Conservation (phyloP, 2,888 invertebrate species). For the Scelioninae gen. 2 region DNA sequence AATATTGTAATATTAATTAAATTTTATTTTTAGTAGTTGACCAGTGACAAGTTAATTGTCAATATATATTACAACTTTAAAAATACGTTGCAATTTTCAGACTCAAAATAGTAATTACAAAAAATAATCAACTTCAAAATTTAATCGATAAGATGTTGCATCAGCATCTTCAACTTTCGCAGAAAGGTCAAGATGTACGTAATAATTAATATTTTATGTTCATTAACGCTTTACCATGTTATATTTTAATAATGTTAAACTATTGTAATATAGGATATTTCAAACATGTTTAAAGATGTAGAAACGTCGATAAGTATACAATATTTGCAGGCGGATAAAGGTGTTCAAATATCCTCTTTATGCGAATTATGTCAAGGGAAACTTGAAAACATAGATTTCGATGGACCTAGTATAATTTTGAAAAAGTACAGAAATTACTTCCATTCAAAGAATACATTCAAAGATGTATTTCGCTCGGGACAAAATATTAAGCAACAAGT, state of each 20-base stretch:
- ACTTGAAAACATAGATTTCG: conserved; percentile 31
- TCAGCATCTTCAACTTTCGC: background rate
- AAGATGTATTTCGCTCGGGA: no score
- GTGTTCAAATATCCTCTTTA: conserved; percentile 36
- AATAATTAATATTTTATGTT: background rate
- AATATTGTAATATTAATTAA: no score
- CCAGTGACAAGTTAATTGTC: no score
- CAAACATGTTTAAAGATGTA: conserved; percentile 15
- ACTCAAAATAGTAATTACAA: conserved; percentile 1
- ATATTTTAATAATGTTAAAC: no score
- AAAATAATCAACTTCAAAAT: conserved; percentile 12
- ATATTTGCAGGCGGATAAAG: conserved; percentile 7
- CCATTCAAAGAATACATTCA: no score
- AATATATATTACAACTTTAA: no score
- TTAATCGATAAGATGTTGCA: background rate
- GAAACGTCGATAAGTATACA: conserved; percentile 11
- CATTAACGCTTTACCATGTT: background rate
- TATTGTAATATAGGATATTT: background rate
- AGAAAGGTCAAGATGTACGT: background rate
- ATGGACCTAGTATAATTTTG: conserved; percentile 29
- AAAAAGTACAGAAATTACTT: conserved; percentile 30
- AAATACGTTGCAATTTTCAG: no score
- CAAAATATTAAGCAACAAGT: no score
- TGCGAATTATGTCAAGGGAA: conserved; percentile 40
- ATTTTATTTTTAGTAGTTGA: no score